These are phyloP conservation scores for Paraplagusia blochii DNA, from an alignment of 2,113 vertebrate species.

Conservation along the genomic window DNA sequence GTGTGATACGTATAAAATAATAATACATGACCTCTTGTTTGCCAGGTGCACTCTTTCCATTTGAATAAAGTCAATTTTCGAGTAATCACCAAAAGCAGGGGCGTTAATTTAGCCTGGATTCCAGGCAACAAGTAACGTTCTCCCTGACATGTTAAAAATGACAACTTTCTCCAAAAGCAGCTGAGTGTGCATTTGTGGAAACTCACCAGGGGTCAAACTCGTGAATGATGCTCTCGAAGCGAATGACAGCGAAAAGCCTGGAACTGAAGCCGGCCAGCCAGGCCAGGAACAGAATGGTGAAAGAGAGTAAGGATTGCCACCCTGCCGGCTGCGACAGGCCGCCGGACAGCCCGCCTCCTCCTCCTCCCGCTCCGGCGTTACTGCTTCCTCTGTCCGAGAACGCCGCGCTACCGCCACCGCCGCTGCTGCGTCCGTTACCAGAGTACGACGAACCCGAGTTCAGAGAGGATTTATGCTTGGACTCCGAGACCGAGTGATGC, in stretches of 20 bases:
- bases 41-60: neutral
- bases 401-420: conserved; percentile 71
- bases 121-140: neutral
- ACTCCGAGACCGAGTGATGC: conserved; percentile 85
- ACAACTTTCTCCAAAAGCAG: conserved; percentile 18
- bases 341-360: conserved; percentile 69
- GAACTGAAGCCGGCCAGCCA: conserved; percentile 96
- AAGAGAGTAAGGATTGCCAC: conserved; percentile 94
- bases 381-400: conserved; percentile 56
- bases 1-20: neutral
- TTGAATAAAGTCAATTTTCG: neutral
- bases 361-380: conserved; percentile 25
- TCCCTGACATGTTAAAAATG: neutral
- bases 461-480: conserved; percentile 84
- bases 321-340: conserved; percentile 93
- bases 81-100: neutral
- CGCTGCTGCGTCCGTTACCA: conserved; percentile 77
- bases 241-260: conserved; percentile 94
- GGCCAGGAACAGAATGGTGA: conserved; percentile 94
- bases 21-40: neutral
- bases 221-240: conserved; percentile 98
- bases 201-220: conserved; percentile 97
- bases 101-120: neutral
- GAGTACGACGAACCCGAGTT: conserved; percentile 78
- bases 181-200: neutral